Base-by-base conservation (phyloP, 2,797 vertebrate genomes). In the Gephyroberyx darwinii region DNA sequence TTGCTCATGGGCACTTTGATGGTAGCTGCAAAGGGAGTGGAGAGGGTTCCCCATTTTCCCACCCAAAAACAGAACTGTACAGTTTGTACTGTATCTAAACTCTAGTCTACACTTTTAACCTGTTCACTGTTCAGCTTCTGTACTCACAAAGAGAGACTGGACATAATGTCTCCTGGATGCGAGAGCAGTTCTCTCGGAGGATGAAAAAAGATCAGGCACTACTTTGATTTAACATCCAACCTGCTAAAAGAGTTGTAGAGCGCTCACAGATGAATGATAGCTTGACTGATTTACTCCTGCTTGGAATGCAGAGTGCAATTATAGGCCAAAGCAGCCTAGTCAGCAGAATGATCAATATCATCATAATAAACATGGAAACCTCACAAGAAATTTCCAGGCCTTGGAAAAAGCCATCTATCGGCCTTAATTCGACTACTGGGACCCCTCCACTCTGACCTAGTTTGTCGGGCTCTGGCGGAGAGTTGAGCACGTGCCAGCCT, bases 361-460 rank as follows among this genome's bases (percentile, higher is more conserved):
- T 85, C 63, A 87, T 81, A 77, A 90, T 85, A 83, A 88, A 90
- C 84, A 85, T 70, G 69, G 65, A 76, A 85, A 78, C 75, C 62
- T 75, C 81, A 82, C 71, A 83, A 74, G 59, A 77, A 58, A 86
- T 74, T 26, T 84, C 75, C 70, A 69, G 80, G 41, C 47, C 22
- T 37, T 81, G 78, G 85, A 90, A 90, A 75, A 90, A 88, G 54
- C 20, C 63, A 85, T 85, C 67, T 84, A 84, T 91, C 88, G 87
- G 80, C 57, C 65, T 75, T 87, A 77, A 85, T 89, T 78, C 74
- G 82, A 84, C 84, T 64, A 65, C 82, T 87, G 84, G 69, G 83
- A 91, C 70, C 63, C 59, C 66, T 88, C 82, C 77, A 77, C 79
- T 72, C 76, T 91, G 90, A 91, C 89, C 90, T 85, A 90, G 80